Conservation (phyloP, 2,113 vertebrate species). For the Dasyurus viverrinus region DNA sequence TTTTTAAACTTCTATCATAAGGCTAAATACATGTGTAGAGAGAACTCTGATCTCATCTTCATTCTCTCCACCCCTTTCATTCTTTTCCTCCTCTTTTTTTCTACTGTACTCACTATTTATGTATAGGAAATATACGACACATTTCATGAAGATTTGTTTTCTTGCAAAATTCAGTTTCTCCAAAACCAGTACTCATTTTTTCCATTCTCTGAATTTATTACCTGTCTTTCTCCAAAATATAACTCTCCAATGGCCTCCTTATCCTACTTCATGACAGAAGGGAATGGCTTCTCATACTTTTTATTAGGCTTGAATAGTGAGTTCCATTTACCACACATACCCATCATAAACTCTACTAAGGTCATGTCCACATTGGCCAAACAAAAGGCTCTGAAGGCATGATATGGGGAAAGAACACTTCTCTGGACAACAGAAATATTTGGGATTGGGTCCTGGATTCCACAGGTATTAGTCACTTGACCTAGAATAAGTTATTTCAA, state of each 20-base stretch:
- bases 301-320: neutral
- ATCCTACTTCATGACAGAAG: neutral
- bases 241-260: neutral
- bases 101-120: neutral
- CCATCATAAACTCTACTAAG: neutral
- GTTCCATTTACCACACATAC: neutral
- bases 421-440: neutral
- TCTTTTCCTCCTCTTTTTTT: neutral
- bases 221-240: neutral
- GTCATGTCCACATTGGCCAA: neutral
- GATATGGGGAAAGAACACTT: neutral
- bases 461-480: neutral
- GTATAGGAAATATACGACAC: neutral
- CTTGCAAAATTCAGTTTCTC: neutral
- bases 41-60: neutral
- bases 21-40: neutral
- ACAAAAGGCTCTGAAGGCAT: neutral
- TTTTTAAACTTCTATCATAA: neutral
- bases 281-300: neutral
- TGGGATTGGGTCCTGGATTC: neutral
- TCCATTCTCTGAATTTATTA: neutral
- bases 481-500: neutral
- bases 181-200: neutral
- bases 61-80: neutral
- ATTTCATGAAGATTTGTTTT: constrained; percentile 2